Evolutionary conservation across 1,140 invertebrate genomes (phyloP), one percentile per base, ranked within the genome.

Genomic region (Theocolax elegans): DNA sequence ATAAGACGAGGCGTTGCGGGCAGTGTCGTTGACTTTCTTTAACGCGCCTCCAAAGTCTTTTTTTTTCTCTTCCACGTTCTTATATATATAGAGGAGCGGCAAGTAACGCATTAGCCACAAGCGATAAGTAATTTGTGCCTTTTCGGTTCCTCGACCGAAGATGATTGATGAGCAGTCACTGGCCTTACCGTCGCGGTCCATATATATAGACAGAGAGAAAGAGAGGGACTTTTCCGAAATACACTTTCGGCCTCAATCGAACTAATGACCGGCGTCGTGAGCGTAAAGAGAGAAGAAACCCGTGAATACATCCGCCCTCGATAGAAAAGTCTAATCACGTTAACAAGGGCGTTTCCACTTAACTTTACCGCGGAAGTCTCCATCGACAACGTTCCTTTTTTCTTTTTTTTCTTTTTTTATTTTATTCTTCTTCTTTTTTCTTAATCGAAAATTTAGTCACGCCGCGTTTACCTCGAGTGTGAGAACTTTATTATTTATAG

Each of bases 261-360:
- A 79, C 79, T 85, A 85, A 85, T 84, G 84, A 85, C 77, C 75
- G 68, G 63, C 75, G 74, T 67, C 73, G 76, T 78, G 78, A 25
- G 10, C 8, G 21, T 21, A 9, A n/a, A n/a, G 31, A 17, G 19
- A 9, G 21, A 54, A 31, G n/a, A 54, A 19, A n/a, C 0, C 0
- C 10, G 19, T 13, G 35, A 67, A 67, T 74, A 58, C 76, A 71
- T 74, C 72, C 54, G 42, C 38, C 75, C 74, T 63, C 71, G 68
- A 7, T 31, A 56, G 42, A 64, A 70, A 64, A 56, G 68, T 71
- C 69, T 72, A 72, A 70, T 74, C 73, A 51, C 65, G 71, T 72
- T 78, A 79, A 81, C 76, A 74, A 80, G 76, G 75, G 74, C 77
- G 76, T 74, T 76, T 74, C 72, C 70, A 73, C 27, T n/a, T 35